Conservation (phyloP, 2,797 vertebrate genomes). For the Lutjanus argentimaculatus region DNA sequence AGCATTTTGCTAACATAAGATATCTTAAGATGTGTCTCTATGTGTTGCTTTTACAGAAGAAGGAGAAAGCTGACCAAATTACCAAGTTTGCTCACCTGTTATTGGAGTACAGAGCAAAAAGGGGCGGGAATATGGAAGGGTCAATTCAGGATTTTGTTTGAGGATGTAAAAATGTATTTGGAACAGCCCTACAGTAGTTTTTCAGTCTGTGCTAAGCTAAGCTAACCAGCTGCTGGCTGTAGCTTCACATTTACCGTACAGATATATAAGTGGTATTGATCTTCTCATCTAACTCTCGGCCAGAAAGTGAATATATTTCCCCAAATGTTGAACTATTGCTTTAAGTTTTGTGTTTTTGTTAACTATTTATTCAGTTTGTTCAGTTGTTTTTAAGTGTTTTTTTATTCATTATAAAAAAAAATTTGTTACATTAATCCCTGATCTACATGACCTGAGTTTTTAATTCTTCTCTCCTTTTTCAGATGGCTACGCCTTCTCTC, state of each 20-base stretch:
- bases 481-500: constrained; percentile 99
- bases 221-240: background rate
- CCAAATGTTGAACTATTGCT: background rate
- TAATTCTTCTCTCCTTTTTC: constrained; percentile 31
- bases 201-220: constrained; percentile 2
- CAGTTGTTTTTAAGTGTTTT: constrained; percentile 11
- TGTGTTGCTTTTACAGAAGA: no score
- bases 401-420: fast-evolving
- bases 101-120: no score
- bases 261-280: background rate
- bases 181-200: background rate
- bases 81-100: no score
- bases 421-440: background rate
- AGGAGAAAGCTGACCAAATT: no score
- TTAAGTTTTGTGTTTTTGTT: constrained; percentile 24
- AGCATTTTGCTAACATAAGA: no score
- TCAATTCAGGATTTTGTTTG: no score
- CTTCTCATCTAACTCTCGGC: background rate
- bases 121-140: no score
- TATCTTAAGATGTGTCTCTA: no score
- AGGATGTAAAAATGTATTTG: no score
- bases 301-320: constrained; percentile 18
- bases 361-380: constrained; percentile 27
- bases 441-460: background rate
- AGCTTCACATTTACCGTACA: no score